Evolutionary conservation across 2,113 vertebrate species (phyloP), one percentile per base, ranked within the genome.

Genomic region (Varanus komodoensis): DNA sequence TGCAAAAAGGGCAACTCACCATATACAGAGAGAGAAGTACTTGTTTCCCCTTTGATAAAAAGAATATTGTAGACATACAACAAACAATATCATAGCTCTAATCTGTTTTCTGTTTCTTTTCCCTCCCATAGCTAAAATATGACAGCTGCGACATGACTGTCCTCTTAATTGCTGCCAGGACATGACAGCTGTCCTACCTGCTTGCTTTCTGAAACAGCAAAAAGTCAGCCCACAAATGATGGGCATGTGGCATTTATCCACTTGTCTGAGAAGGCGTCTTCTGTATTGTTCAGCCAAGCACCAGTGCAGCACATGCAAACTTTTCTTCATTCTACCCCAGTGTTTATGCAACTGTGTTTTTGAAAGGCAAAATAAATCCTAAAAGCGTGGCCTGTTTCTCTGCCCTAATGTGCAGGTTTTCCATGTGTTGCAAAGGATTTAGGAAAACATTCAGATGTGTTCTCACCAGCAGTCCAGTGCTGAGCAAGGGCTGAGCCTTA

Each of bases 191-290:
- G 80, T 0, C 0, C 32, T 78, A 48, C 2, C 48, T 6, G 25
- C 0, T 7, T 86, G 52, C 78, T 3, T 0, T 21, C 67, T 44
- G 25, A 11, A 3, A 57, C 38, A 82, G 90, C 84, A 74, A 61
- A 67, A 34, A 0, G 6, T 86, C 74, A 61, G 57, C 34, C 5
- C 3, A 23, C 12, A 0, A 0, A 48, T 73, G 25, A 38, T 17
- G 32, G 54, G 27, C 0, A 50, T 87, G 0, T 29, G 23, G 1
- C 83, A 82, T 1, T 89, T 82, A 48, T 2, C 23, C 8, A 29
- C 71, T 14, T 0, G 1, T 50, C 54, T 69, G 32, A 38, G 86
- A 38, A 67, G 48, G 64, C 0, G 0, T 44, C 8, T 75, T 32
- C 61, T 54, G 29, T 52, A 9, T 4, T 71, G 4, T 73, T 54